These are phyloP conservation scores for Piscicola geometra DNA, from an alignment of 2,888 invertebrate species.

Conservation along the genomic window DNA sequence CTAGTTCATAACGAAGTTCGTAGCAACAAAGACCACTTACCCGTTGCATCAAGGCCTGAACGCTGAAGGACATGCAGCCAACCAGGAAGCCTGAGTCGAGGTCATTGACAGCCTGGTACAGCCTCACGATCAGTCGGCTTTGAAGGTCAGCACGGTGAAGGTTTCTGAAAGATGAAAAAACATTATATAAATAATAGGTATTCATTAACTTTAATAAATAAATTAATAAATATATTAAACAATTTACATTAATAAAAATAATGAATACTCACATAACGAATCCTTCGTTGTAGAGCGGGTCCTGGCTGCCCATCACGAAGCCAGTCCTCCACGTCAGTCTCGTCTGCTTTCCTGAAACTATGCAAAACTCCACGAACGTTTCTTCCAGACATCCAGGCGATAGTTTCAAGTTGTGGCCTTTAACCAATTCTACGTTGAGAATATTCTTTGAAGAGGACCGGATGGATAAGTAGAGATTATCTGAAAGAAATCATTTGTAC, in stretches of 20 bases:
- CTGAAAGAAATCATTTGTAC: not conserved
- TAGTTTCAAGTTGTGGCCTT: not conserved
- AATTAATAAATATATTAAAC: not conserved
- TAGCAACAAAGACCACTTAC: not conserved
- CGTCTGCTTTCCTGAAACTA: not conserved
- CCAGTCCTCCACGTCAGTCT: not conserved
- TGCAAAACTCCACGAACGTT: not conserved
- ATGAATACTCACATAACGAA: not conserved
- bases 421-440: not conserved
- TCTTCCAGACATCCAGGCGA: not conserved
- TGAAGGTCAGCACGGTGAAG: not conserved
- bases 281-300: conserved; percentile 3
- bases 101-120: not conserved
- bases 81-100: not conserved
- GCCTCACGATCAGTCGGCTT: not conserved
- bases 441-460: not conserved
- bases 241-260: not conserved
- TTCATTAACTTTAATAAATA: not conserved
- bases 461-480: not conserved
- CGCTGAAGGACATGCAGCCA: conserved; percentile 11
- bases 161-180: not conserved
- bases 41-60: not conserved
- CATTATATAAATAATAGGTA: not conserved
- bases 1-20: no score
- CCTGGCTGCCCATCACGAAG: not conserved